A percentile compares a stretch with the other conserved stretches of the same genome.
phyloP scores from a whole-genome alignment of 2,113 vertebrate species.

The Tetraodon nigroviridis region DNA sequence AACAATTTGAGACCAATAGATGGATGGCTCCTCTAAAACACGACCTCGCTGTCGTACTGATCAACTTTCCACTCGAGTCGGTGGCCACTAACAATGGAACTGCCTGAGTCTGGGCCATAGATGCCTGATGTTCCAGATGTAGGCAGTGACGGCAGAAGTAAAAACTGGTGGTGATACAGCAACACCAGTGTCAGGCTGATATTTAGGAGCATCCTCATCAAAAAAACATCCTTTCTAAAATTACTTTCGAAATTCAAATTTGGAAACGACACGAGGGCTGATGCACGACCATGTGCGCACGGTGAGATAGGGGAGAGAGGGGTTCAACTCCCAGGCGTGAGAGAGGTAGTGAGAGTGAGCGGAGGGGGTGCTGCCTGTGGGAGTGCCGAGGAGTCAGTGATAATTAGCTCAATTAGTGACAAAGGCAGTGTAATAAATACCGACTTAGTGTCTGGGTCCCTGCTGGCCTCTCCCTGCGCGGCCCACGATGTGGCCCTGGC shows the following conservation, averaged over 20 bases:
- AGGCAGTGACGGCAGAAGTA: too few relatives aligned
- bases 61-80: too few relatives aligned
- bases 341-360: slow-evolving; percentile 54
- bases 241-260: background rate
- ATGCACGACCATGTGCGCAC: slow-evolving; percentile 2
- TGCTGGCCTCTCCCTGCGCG: slow-evolving; percentile 93
- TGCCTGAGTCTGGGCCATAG: too few relatives aligned
- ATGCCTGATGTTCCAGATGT: too few relatives aligned
- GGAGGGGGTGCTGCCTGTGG: slow-evolving; percentile 84
- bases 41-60: too few relatives aligned
- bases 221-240: too few relatives aligned
- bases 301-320: slow-evolving; percentile 42
- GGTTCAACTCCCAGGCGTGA: slow-evolving; percentile 71
- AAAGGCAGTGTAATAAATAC: slow-evolving; percentile 99
- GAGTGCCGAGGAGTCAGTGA: slow-evolving; percentile 97
- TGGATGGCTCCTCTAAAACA: too few relatives aligned
- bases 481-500: slow-evolving; percentile 89
- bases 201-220: too few relatives aligned
- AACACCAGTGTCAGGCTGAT: too few relatives aligned
- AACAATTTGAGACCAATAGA: too few relatives aligned
- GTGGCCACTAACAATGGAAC: too few relatives aligned
- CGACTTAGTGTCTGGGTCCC: slow-evolving; percentile 99
- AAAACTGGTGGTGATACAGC: too few relatives aligned
- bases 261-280: slow-evolving; percentile 5
- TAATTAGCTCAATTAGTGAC: slow-evolving; percentile 99